Evolutionary conservation across 2,888 invertebrate species (phyloP), one percentile per base, ranked within the genome.

Genomic region (Pilophorus perplexus): DNA sequence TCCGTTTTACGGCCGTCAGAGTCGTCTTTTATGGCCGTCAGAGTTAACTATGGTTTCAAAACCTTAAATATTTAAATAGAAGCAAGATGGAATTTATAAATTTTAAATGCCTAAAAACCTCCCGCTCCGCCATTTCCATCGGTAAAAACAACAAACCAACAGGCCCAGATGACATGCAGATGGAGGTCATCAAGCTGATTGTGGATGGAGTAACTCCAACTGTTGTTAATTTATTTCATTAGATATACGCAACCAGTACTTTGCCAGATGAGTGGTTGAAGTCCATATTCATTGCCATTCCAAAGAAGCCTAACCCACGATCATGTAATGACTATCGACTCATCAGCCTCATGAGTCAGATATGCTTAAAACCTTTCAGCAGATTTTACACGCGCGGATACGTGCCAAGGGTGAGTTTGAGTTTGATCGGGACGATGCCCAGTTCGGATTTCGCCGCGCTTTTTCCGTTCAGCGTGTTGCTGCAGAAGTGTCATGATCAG

Each of bases 401-500:
- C 48, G 48, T 23, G 8, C 48, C 48, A 48, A 16, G 25, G 8
- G 48, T n/a, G n/a, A n/a, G n/a, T n/a, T n/a, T 48, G 48, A 50
- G 22, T 22, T 3, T 50, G 50, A 23, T 23, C 2, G 20, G 20
- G 48, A 48, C 23, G 48, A 48, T 48, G 48, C 48, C 23, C 23
- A 48, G 48, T 48, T 48, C 23, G 48, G 48, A 22, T 48, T 48
- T 12, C 20, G 48, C 10, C 48, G n/a, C n/a, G n/a, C n/a, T n/a
- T n/a, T n/a, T 44, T 44, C 16, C 48, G 22, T 48, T 48, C 48
- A 48, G 48, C 48, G 23, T 23, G 22, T 23, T 48, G 23, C 8
- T 48, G 48, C 48, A 48, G 48, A 48, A 48, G 44, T 44, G 44
- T 44, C 44, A n/a, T n/a, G n/a, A n/a, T n/a, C n/a, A n/a, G n/a